Evolutionary conservation across 2,113 vertebrate species (phyloP).

Genomic region (Bombycilla garrulus): DNA sequence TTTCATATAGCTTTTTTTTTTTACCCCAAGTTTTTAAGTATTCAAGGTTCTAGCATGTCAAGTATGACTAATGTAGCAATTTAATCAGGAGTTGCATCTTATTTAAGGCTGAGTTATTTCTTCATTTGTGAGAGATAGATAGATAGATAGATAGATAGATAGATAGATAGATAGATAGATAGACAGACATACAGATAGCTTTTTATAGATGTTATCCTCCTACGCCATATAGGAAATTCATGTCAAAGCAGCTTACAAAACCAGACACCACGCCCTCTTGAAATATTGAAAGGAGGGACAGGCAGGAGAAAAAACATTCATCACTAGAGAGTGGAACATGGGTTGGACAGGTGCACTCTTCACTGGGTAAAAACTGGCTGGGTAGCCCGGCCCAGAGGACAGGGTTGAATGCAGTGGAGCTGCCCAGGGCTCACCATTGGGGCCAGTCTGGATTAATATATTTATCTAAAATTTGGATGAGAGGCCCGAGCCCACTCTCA

Average conservation of each 20-base stretch:
- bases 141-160: background rate
- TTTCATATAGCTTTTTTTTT: background rate
- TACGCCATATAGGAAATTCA: background rate
- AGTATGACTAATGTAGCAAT: slow-evolving; percentile 5
- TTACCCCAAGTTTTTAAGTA: background rate
- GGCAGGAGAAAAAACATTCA: background rate
- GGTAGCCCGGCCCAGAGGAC: background rate
- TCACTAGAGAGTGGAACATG: background rate
- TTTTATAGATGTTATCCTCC: background rate
- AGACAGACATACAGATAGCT: background rate
- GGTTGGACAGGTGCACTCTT: background rate
- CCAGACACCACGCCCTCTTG: background rate
- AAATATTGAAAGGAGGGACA: background rate
- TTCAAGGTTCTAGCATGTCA: background rate
- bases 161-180: background rate
- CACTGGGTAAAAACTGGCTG: background rate
- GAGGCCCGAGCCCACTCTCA: background rate
- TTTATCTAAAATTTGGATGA: background rate
- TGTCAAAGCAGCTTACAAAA: slow-evolving; percentile 4
- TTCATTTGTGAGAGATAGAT: background rate
- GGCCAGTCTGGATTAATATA: background rate
- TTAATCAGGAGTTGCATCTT: background rate
- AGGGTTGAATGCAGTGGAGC: background rate
- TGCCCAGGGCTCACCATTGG: background rate
- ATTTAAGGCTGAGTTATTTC: background rate